Conservation (phyloP, 2,888 invertebrate species). For the Allygus modestus region DNA sequence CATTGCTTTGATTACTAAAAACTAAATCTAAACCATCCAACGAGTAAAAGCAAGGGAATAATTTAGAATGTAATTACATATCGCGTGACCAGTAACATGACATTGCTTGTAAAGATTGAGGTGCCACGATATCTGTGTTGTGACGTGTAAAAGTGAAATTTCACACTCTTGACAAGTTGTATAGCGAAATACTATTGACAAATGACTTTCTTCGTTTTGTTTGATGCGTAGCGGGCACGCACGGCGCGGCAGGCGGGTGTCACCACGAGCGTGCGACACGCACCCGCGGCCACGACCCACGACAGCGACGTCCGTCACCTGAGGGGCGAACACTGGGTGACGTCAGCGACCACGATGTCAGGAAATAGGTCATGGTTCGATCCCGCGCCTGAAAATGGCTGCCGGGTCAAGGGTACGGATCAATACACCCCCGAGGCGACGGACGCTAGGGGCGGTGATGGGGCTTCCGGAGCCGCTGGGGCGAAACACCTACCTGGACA, state of each 20-base stretch:
- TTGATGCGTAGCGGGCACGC: neutral
- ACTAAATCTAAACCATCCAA: too few species aligned
- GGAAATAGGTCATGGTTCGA: conserved; percentile 37
- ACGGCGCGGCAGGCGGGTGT: too few species aligned
- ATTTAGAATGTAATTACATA: too few species aligned
- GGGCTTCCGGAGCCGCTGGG: neutral
- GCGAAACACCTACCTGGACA: conserved; percentile 31
- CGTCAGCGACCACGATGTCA: neutral
- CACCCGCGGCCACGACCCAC: too few species aligned
- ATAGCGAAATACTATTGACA: neutral
- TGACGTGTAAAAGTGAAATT: neutral
- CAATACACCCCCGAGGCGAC: neutral
- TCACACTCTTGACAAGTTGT: neutral
- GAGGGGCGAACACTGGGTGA: too few species aligned
- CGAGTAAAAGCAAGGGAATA: too few species aligned
- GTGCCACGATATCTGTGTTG: neutral
- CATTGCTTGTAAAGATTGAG: neutral
- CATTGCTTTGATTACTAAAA: too few species aligned
- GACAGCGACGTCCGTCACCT: neutral
- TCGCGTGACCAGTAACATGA: too few species aligned
- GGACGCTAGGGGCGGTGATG: neutral
- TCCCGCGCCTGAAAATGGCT: conserved; percentile 1
- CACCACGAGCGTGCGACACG: too few species aligned
- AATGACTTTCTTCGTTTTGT: neutral
- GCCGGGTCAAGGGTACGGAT: neutral